These are phyloP conservation scores for Litocranius walleri DNA, from an alignment of 2,113 vertebrate species.

Conservation along the genomic window DNA sequence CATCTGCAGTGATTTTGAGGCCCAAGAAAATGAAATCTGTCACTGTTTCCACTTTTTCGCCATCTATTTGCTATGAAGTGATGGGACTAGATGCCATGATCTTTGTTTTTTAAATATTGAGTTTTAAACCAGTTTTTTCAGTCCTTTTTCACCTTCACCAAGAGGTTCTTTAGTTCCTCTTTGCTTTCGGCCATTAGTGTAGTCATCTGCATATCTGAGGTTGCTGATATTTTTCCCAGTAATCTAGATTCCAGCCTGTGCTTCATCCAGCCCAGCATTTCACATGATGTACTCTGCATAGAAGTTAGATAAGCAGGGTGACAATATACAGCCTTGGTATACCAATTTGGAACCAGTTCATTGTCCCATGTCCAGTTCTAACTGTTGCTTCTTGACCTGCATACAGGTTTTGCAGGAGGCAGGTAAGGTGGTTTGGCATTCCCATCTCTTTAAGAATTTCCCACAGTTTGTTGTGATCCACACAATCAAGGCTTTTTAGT, in stretches of 20 bases:
- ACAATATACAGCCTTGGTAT: not conserved
- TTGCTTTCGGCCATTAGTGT: not conserved
- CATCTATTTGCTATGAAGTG: not conserved
- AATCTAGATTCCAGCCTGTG: not conserved
- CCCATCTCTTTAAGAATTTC: not conserved
- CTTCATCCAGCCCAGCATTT: not conserved
- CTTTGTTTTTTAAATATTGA: not conserved
- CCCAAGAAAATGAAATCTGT: not conserved
- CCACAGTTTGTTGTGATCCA: not conserved
- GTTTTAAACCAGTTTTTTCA: not conserved
- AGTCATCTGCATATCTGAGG: not conserved
- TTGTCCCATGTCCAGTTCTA: not conserved
- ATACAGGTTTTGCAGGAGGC: not conserved
- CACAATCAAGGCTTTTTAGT: not conserved
- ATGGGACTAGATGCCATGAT: not conserved
- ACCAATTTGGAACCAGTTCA: not conserved
- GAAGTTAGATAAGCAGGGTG: not conserved
- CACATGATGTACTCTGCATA: not conserved
- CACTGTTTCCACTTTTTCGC: not conserved
- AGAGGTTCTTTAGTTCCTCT: not conserved
- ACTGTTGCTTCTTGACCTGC: not conserved
- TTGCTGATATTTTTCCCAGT: not conserved
- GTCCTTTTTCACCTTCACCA: not conserved
- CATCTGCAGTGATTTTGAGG: not conserved
- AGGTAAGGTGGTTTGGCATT: not conserved